Percentiles rank a stretch among this genome's conserved stretches.
Conservation (phyloP, 2,888 invertebrate genomes). For the Metalampra italica region DNA sequence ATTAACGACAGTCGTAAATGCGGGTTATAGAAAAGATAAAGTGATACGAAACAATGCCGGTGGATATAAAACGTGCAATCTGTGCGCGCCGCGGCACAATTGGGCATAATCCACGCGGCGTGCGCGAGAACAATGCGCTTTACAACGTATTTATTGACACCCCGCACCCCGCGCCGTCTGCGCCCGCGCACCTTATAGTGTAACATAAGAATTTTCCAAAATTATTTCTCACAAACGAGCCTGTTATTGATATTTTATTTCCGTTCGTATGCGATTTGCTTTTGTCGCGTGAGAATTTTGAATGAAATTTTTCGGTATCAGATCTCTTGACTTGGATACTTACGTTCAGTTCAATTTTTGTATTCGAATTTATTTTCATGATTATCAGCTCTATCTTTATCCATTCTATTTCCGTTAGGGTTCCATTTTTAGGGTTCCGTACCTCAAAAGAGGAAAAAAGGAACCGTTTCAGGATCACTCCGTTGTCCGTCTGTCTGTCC, state of each 20-base stretch:
- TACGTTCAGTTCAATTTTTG: no score
- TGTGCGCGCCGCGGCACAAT: constrained; percentile 39
- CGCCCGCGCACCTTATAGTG: constrained; percentile 4
- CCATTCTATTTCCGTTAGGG: no score
- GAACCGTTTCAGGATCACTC: no score
- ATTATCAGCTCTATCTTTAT: no score
- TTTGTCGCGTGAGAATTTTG: background rate
- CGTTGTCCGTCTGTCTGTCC: no score
- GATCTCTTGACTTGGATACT: no score
- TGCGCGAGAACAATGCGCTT: constrained; percentile 52
- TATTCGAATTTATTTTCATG: no score
- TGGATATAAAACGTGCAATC: constrained; percentile 20
- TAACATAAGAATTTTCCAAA: constrained; percentile 24
- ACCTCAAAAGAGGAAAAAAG: no score
- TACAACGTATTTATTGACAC: constrained; percentile 46
- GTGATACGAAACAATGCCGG: constrained; percentile 28
- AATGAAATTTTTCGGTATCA: background rate
- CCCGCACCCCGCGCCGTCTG: constrained; percentile 11
- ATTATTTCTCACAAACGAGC: constrained; percentile 61
- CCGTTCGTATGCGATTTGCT: constrained; percentile 17
- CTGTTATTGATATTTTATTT: constrained; percentile 63
- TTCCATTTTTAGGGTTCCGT: no score
- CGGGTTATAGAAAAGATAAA: constrained; percentile 36
- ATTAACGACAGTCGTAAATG: constrained; percentile 47
- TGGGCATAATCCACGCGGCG: constrained; percentile 58